Conservation (phyloP, 1,140 invertebrate genomes). For the Drosophila athabasca region DNA sequence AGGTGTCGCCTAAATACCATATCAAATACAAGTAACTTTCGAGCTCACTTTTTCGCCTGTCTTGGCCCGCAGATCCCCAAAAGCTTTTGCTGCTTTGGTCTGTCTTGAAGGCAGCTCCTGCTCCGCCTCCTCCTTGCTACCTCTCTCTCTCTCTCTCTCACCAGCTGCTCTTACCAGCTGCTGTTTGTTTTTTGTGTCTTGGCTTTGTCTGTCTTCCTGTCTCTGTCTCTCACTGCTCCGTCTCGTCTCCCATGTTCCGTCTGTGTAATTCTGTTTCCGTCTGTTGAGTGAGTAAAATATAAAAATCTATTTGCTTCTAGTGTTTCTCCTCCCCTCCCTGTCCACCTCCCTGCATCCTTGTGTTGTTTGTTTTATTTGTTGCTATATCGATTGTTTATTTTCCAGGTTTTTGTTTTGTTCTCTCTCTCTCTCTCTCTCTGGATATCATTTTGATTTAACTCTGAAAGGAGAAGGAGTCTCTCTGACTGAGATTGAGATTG, state of each 20-base stretch:
- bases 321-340: constrained; percentile 15
- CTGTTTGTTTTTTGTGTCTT: constrained; percentile 46
- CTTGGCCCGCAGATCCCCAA: constrained; percentile 42
- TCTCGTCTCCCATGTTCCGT: too few species aligned
- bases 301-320: constrained; percentile 39
- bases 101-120: constrained; percentile 12
- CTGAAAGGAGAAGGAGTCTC: background rate
- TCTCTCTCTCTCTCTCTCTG: constrained; percentile 20
- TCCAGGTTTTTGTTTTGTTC: constrained; percentile 49
- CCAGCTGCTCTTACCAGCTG: constrained; percentile 13
- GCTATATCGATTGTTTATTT: constrained; percentile 72
- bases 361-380: constrained; percentile 70
- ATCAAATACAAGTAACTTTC: constrained; percentile 32
- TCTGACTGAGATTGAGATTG: constrained; percentile 14
- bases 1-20: constrained; percentile 47
- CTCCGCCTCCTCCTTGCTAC: constrained; percentile 1
- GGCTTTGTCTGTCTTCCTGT: constrained; percentile 60
- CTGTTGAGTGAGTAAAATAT: too few species aligned
- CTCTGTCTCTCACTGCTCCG: background rate
- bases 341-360: constrained; percentile 36
- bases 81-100: constrained; percentile 15
- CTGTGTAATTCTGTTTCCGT: constrained; percentile 3
- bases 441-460: constrained; percentile 41
- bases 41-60: constrained; percentile 33
- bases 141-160: constrained; percentile 16